These are phyloP conservation scores for Argopecten irradians DNA, from an alignment of 1,140 invertebrate genomes.

Conservation along the genomic window DNA sequence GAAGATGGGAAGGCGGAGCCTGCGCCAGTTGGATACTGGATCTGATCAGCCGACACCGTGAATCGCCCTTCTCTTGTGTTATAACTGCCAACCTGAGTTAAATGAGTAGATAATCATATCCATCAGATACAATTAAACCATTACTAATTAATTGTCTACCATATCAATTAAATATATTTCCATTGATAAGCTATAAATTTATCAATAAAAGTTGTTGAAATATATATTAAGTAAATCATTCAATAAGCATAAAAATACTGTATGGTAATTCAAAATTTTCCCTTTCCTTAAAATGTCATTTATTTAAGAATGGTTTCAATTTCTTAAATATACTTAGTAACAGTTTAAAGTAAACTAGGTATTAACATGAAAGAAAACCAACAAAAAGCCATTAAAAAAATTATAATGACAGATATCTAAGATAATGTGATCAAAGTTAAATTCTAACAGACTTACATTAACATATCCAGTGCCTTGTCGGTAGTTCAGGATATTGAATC, in stretches of 20 bases:
- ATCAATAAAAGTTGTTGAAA: no score
- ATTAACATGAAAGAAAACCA: not conserved
- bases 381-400: not conserved
- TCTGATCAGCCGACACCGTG: constrained; percentile 15
- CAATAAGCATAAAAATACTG: no score
- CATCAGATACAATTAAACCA: not conserved
- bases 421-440: no score
- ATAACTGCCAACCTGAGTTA: constrained; percentile 61
- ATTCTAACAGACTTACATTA: constrained; percentile 44
- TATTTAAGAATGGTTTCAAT: no score
- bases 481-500: constrained; percentile 56
- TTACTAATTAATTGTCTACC: not conserved
- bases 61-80: constrained; percentile 46
- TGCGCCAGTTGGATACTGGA: constrained; percentile 33
- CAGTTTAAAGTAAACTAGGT: not conserved
- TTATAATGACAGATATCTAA: not conserved
- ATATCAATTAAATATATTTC: not conserved
- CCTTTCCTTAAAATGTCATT: no score
- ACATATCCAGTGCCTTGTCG: constrained; percentile 40
- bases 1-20: constrained; percentile 34
- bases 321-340: not conserved
- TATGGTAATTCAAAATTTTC: no score
- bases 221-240: no score
- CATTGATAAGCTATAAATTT: no score
- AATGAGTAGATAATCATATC: not conserved